Percentiles rank a stretch among this genome's conserved stretches.
Conservation (phyloP, 2,797 vertebrate genomes). For the Leptatherina wallacei region DNA sequence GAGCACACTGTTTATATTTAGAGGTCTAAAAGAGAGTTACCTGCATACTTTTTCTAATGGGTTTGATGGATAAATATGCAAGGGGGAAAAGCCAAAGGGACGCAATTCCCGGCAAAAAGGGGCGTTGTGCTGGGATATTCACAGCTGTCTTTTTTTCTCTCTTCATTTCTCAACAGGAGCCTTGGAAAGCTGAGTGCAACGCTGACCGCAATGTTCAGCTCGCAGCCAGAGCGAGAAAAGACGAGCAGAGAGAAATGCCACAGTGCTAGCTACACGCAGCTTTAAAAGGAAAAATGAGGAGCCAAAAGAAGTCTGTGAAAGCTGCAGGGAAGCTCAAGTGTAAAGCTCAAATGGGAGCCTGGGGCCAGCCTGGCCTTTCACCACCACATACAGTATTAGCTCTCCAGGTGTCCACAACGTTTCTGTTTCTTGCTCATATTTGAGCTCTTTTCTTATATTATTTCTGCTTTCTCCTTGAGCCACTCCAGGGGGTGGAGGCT, state of each 20-base stretch:
- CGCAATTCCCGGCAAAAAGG: neutral
- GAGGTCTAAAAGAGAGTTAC: neutral
- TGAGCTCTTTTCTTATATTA: slow-evolving; percentile 23
- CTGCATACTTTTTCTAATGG: neutral
- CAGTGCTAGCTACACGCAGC: slow-evolving; percentile 38
- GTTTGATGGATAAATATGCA: neutral
- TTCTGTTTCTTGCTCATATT: slow-evolving; percentile 26
- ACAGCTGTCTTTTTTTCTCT: slow-evolving; percentile 19
- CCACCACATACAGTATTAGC: slow-evolving; percentile 12
- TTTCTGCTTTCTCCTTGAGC: slow-evolving; percentile 24
- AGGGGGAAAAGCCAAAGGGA: neutral
- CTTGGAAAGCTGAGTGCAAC: slow-evolving; percentile 41
- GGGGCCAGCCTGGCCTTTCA: slow-evolving; percentile 20
- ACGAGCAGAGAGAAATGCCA: slow-evolving; percentile 35
- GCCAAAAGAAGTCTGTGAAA: slow-evolving; percentile 40
- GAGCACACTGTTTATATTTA: neutral
- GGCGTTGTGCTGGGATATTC: neutral
- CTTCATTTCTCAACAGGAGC: slow-evolving; percentile 21
- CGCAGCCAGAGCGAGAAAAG: slow-evolving; percentile 43
- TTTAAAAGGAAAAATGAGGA: slow-evolving; percentile 49
- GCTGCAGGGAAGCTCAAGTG: slow-evolving; percentile 32
- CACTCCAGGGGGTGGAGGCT: slow-evolving; percentile 44
- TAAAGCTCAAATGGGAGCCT: slow-evolving; percentile 37
- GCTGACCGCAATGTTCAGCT: slow-evolving; percentile 39
- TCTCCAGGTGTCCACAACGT: slow-evolving; percentile 37